phyloP scores from a whole-genome alignment of 2,888 invertebrate genomes.

The Plagiodera versicolora region DNA sequence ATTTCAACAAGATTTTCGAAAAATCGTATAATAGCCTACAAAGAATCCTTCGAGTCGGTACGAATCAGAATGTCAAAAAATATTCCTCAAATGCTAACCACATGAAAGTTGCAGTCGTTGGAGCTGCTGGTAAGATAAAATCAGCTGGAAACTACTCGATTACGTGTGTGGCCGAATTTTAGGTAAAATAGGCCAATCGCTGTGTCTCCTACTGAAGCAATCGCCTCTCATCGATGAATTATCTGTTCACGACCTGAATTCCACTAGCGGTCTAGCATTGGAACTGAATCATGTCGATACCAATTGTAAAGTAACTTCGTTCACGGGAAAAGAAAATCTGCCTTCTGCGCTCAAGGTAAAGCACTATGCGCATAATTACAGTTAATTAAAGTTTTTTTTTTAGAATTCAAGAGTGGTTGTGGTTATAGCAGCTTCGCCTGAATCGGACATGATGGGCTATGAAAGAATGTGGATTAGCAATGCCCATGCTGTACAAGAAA shows the following conservation, averaged over 20 bases:
- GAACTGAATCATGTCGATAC: constrained; percentile 57
- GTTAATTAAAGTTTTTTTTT: constrained; percentile 14
- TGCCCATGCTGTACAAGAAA: constrained; percentile 44
- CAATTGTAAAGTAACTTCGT: constrained; percentile 51
- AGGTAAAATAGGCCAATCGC: constrained; percentile 59
- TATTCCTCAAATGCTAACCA: constrained; percentile 20
- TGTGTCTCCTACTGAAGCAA: constrained; percentile 62
- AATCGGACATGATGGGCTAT: constrained; percentile 30
- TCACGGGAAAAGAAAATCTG: constrained; percentile 43
- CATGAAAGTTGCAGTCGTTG: constrained; percentile 43
- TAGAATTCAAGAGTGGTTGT: constrained; percentile 47
- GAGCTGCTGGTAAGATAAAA: constrained; percentile 39
- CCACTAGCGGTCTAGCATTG: constrained; percentile 48
- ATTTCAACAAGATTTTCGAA: constrained; percentile 10
- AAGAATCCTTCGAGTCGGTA: constrained; percentile 7
- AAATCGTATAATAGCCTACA: not conserved
- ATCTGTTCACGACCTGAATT: constrained; percentile 59
- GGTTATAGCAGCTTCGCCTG: constrained; percentile 42
- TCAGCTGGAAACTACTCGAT: no score
- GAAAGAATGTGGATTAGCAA: constrained; percentile 47
- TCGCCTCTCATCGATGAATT: constrained; percentile 62
- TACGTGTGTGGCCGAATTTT: no score
- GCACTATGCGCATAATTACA: no score
- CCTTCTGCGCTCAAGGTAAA: constrained; percentile 43
- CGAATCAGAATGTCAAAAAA: constrained; percentile 6